Conservation (phyloP, 2,888 invertebrate genomes). For the Tanypteryx hageni region DNA sequence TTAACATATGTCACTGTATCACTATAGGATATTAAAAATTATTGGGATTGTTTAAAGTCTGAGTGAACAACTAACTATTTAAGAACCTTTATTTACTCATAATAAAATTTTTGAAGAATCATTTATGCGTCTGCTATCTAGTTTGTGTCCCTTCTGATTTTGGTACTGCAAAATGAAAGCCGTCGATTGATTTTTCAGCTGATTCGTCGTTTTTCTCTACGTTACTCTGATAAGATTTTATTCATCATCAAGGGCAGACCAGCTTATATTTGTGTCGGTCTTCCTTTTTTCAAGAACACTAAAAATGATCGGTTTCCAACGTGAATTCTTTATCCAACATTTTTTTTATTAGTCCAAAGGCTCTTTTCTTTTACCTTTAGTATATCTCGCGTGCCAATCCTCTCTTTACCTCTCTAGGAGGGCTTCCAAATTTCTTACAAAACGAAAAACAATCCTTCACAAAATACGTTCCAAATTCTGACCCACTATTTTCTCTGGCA, state of each 20-base stretch:
- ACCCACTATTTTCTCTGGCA: not conserved
- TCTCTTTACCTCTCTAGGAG: not conserved
- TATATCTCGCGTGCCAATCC: slow-evolving; percentile 1
- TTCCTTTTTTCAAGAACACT: not conserved
- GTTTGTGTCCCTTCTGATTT: too few species aligned
- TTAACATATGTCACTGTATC: too few species aligned
- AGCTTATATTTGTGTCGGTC: not conserved
- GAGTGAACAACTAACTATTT: too few species aligned
- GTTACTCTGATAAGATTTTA: too few species aligned
- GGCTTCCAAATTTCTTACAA: not conserved
- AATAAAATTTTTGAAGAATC: too few species aligned
- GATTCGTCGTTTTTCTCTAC: too few species aligned
- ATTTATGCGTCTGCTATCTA: too few species aligned
- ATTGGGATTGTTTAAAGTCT: too few species aligned
- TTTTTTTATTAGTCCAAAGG: not conserved
- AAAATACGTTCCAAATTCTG: not conserved
- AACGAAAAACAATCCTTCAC: not conserved
- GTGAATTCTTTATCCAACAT: not conserved
- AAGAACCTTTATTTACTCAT: too few species aligned
- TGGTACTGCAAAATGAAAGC: too few species aligned
- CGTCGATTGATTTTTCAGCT: too few species aligned
- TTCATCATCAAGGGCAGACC: not conserved
- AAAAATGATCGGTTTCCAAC: not conserved
- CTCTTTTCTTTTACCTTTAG: not conserved
- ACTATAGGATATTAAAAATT: too few species aligned